Conservation (phyloP, 2,797 vertebrate species). For the Sebastes vulpes region DNA sequence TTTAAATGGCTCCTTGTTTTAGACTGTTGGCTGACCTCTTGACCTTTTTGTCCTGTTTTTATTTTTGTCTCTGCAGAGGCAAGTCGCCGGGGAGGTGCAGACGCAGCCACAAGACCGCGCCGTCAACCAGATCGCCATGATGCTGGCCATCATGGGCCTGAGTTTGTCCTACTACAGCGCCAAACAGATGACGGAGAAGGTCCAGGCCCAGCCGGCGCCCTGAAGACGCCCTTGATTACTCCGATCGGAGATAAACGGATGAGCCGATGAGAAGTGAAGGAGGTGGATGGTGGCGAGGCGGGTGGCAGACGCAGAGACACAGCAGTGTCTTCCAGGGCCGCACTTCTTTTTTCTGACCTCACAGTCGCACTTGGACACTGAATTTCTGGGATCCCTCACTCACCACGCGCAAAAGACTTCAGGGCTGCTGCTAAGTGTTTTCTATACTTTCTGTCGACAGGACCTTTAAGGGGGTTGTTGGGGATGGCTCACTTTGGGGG, state of each 20-base stretch:
- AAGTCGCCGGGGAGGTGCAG: slow-evolving; percentile 90
- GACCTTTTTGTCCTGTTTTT: slow-evolving; percentile 20
- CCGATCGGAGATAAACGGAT: slow-evolving; percentile 11
- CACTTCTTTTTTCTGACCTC: slow-evolving; percentile 62
- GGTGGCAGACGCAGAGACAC: neutral
- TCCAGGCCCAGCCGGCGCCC: slow-evolving; percentile 61
- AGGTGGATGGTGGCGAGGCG: neutral
- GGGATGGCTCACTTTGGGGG: slow-evolving; percentile 23
- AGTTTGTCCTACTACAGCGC: slow-evolving; percentile 94
- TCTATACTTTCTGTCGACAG: slow-evolving; percentile 38
- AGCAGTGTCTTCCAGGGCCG: slow-evolving; percentile 14
- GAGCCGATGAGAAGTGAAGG: slow-evolving; percentile 43
- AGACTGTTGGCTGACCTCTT: slow-evolving; percentile 7
- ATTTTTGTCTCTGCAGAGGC: slow-evolving; percentile 84
- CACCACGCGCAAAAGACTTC: slow-evolving; percentile 17
- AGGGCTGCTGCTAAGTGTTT: slow-evolving; percentile 38
- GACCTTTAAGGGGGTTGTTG: slow-evolving; percentile 16
- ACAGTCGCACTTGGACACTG: slow-evolving; percentile 49
- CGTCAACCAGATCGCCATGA: slow-evolving; percentile 90
- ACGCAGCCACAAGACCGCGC: slow-evolving; percentile 87
- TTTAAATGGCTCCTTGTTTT: neutral
- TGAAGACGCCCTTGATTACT: slow-evolving; percentile 49
- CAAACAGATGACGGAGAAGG: slow-evolving; percentile 89
- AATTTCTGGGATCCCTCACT: slow-evolving; percentile 47
- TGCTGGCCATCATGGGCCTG: slow-evolving; percentile 93